A percentile compares a stretch with the other conserved stretches of the same genome.
phyloP scores from a whole-genome alignment of 2,797 vertebrate genomes.

The Acanthurus lineatus region DNA sequence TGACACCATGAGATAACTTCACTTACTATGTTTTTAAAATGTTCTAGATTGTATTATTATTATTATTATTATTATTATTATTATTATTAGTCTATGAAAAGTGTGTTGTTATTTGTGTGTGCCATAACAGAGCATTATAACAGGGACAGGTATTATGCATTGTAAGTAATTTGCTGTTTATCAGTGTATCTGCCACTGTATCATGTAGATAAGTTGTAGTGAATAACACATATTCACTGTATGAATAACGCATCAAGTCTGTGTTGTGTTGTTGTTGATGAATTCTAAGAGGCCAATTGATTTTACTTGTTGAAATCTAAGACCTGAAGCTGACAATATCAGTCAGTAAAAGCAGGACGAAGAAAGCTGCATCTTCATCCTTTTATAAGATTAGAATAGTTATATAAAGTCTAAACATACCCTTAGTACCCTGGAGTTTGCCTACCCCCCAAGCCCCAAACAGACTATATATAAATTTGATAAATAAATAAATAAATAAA shows the following conservation, averaged over 20 bases:
- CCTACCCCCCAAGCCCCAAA: too few relatives aligned
- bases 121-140: background rate
- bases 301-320: background rate
- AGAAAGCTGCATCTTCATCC: slow-evolving; percentile 66
- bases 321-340: background rate
- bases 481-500: too few relatives aligned
- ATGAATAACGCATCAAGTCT: slow-evolving; percentile 15
- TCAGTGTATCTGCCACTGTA: background rate
- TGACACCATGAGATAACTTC: slow-evolving; percentile 95
- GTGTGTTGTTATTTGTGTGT: background rate
- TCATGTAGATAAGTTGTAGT: background rate
- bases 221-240: background rate
- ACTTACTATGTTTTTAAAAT: slow-evolving; percentile 52
- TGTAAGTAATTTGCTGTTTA: background rate
- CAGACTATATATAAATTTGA: too few relatives aligned
- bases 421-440: slow-evolving; percentile 32
- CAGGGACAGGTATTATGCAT: background rate
- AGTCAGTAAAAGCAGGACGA: background rate
- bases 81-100: slow-evolving; percentile 38
- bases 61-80: slow-evolving; percentile 70
- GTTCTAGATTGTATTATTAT: too few relatives aligned
- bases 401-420: slow-evolving; percentile 86
- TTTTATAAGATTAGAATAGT: background rate
- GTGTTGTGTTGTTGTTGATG: slow-evolving; percentile 41
- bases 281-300: background rate